Evolutionary conservation across 1,140 invertebrate genomes (phyloP).

Genomic region (Drosophila persimilis): DNA sequence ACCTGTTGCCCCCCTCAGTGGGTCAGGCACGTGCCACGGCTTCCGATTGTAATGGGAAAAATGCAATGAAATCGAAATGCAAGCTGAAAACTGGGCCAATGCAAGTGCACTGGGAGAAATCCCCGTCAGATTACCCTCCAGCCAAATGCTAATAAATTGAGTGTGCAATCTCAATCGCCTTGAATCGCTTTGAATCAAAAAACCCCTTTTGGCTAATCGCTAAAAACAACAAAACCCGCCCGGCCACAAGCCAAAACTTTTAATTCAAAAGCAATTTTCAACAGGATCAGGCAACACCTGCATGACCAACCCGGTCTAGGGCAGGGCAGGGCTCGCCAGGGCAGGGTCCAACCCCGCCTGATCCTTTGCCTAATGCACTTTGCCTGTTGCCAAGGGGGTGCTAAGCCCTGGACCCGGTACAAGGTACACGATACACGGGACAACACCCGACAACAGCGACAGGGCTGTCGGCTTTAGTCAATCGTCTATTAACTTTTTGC

Average conservation of each 20-base stretch:
- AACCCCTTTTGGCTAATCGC: slow-evolving; percentile 59
- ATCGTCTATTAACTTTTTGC: slow-evolving; percentile 80
- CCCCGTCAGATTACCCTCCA: slow-evolving; percentile 26
- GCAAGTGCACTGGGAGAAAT: slow-evolving; percentile 50
- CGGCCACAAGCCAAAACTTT: slow-evolving; percentile 66
- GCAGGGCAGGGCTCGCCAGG: not conserved
- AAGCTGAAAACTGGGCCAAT: slow-evolving; percentile 59
- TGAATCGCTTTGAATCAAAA: not conserved
- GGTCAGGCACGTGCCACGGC: slow-evolving; percentile 50
- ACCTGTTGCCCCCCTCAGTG: slow-evolving; percentile 34
- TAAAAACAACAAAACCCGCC: slow-evolving; percentile 78
- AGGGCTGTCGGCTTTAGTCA: slow-evolving; percentile 73
- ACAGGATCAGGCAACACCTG: slow-evolving; percentile 68
- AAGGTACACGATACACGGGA: not conserved
- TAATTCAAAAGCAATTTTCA: slow-evolving; percentile 67
- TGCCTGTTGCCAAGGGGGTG: slow-evolving; percentile 68
- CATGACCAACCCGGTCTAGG: slow-evolving; percentile 46
- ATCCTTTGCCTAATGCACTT: slow-evolving; percentile 67
- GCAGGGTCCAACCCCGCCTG: slow-evolving; percentile 10
- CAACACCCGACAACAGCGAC: slow-evolving; percentile 24
- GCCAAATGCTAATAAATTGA: slow-evolving; percentile 69
- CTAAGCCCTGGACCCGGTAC: slow-evolving; percentile 49
- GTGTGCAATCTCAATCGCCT: slow-evolving; percentile 31
- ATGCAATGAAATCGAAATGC: slow-evolving; percentile 6
- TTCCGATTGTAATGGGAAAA: slow-evolving; percentile 38